phyloP scores from a whole-genome alignment of 2,797 vertebrate genomes.

The Pangasius macronema region DNA sequence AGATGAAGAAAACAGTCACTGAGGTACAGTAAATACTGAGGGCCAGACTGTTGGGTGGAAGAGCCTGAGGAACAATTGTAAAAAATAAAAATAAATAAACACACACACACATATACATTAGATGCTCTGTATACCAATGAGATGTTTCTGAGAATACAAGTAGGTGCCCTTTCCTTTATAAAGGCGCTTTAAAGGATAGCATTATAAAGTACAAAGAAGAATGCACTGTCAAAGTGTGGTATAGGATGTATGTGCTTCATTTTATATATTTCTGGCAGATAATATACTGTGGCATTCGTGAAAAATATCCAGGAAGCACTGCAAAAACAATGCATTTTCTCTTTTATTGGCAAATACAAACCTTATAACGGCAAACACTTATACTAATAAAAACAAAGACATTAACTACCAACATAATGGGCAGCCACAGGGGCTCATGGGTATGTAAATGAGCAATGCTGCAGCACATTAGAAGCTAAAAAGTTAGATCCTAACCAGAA shows the following conservation, averaged over 20 bases:
- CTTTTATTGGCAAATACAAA: background rate
- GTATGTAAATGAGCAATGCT: background rate
- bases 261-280: background rate
- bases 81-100: background rate
- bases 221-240: no score
- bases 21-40: constrained; percentile 90
- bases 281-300: background rate
- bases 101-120: constrained; percentile 26
- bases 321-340: background rate
- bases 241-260: background rate
- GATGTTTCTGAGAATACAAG: background rate
- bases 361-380: background rate
- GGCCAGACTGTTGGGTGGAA: constrained; percentile 86
- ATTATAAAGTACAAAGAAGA: background rate
- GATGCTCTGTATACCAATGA: background rate
- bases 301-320: background rate
- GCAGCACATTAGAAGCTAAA: background rate
- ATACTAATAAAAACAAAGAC: background rate
- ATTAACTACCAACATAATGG: background rate
- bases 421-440: background rate
- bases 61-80: constrained; percentile 74
- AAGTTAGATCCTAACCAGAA: background rate
- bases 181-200: background rate
- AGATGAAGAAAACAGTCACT: constrained; percentile 88
- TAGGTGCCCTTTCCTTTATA: background rate